Evolutionary conservation across 2,888 invertebrate genomes (phyloP), one percentile per base, ranked within the genome.

Genomic region (Drosophila kambysellisi): DNA sequence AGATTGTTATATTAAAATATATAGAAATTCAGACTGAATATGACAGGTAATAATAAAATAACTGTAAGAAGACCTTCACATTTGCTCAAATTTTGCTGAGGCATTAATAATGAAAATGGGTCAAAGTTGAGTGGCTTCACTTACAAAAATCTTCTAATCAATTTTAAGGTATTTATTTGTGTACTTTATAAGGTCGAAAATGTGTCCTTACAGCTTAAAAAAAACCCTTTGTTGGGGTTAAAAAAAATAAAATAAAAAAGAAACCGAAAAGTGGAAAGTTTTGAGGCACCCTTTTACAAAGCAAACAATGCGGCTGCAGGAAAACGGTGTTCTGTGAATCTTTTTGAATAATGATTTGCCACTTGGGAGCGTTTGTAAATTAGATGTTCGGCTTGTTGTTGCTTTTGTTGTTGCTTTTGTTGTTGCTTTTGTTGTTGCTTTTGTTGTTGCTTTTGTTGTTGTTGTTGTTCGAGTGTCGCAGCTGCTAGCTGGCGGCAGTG

Each of bases 321-420:
- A 72, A 64, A 69, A 68, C 79, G 61, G 64, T 67, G 53, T 54
- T 66, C 62, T 52, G 82, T 62, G 78, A 78, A 70, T 80, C 75
- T 86, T 81, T 74, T 67, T 86, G 86, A 83, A 88, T 86, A 86
- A 88, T 88, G 84, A 86, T 88, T 89, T 88, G 89, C 82, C 89
- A 87, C 87, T 88, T 88, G 86, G 86, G 89, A 88, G 89, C 81
- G 59, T 81, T 87, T 87, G 86, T 87, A 87, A 87, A 88, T 88
- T 88, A 87, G 86, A 88, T 75, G 76, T 87, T 67, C 54, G 64
- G 70, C 74, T 69, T 70, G 64, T 72, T 74, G 63, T 70, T 62
- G 60, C 56, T 54, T 59, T 53, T 64, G 52, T 57, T 58, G 71
- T 35, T 72, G 58, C n/a, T n/a, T n/a, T 65, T 63, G 57, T 35